Evolutionary conservation across 2,797 vertebrate genomes (phyloP), one percentile per base, ranked within the genome.

Genomic region (Sylvia borin): DNA sequence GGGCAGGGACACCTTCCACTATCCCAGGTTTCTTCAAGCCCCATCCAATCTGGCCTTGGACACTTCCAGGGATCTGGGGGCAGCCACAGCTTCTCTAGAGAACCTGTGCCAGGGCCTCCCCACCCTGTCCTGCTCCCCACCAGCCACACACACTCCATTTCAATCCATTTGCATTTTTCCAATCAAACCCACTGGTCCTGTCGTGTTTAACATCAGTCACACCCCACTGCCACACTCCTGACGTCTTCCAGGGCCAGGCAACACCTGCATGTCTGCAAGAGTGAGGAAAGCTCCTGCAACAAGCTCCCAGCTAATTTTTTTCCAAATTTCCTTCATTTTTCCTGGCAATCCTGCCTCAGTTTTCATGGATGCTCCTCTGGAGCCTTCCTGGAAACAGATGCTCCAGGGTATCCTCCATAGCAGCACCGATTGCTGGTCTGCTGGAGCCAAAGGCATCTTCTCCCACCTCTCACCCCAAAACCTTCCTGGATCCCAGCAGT

Each of bases 1-100:
- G 32, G 27, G 9, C 71, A 70, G 22, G 19, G 50, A 70, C 71
- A 38, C 5, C 9, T 75, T 4, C 32, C 8, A 8, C 26, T 9
- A 1, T 6, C 36, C 57, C 71, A 64, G 32, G 13, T 0, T 17
- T 7, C 19, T 75, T 26, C 48, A 50, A 50, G 36, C 38, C 11
- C 51, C 0, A 0, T 58, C 67, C 67, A 80, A 1, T 31, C 77
- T 25, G 8, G 50, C 43, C 43, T n/a, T 38, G 57, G 3, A 16
- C 64, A 45, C 9, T 82, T 9, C 50, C 57, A 70, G 50, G 42
- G 26, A 15, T 43, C 53, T 31, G 22, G 32, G 2, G 4, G 20
- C 36, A 70, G 32, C 22, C 36, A 14, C 31, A 55, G 42, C 1
- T 60, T 0, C 47, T n/a, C 47, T 75, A 61, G 53, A 1, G 1